These are phyloP conservation scores for Luffia ferchaultella DNA, from an alignment of 2,888 invertebrate genomes.

Conservation along the genomic window DNA sequence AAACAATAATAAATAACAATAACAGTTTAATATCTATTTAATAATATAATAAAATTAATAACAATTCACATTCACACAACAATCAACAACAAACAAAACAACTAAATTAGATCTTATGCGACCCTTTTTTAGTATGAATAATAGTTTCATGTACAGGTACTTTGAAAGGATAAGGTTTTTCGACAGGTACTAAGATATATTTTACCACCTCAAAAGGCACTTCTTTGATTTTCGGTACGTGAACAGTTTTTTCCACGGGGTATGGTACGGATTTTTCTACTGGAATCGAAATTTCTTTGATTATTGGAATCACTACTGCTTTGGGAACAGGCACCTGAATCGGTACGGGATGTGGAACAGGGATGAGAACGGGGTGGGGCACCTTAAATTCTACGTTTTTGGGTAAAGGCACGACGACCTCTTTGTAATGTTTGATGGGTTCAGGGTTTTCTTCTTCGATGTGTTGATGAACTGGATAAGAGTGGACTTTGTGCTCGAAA, in stretches of 20 bases:
- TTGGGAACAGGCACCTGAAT: conserved; percentile 74
- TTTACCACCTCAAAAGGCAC: conserved; percentile 75
- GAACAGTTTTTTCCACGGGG: conserved; percentile 71
- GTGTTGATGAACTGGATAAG: conserved; percentile 69
- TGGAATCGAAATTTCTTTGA: conserved; percentile 73
- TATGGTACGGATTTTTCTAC: conserved; percentile 78
- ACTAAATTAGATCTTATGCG: conserved; percentile 36
- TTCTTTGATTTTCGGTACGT: conserved; percentile 72
- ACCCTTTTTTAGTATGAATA: conserved; percentile 72
- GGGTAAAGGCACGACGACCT: conserved; percentile 70
- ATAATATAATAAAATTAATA: conserved; percentile 16
- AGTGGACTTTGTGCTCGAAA: conserved; percentile 43
- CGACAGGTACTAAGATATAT: conserved; percentile 72
- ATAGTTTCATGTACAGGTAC: conserved; percentile 77
- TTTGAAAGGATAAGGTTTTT: conserved; percentile 74
- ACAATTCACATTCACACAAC: conserved; percentile 18
- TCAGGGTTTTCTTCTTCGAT: conserved; percentile 75
- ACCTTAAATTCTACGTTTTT: conserved; percentile 69
- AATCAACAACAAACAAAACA: conserved; percentile 5
- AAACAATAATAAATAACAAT: conserved; percentile 1
- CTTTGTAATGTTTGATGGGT: conserved; percentile 73
- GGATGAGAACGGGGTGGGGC: conserved; percentile 63
- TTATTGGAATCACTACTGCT: conserved; percentile 72
- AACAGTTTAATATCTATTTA: conserved; percentile 5
- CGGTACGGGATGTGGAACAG: conserved; percentile 71